Evolutionary conservation across 2,888 invertebrate species (phyloP).

Genomic region (Macaria notata): DNA sequence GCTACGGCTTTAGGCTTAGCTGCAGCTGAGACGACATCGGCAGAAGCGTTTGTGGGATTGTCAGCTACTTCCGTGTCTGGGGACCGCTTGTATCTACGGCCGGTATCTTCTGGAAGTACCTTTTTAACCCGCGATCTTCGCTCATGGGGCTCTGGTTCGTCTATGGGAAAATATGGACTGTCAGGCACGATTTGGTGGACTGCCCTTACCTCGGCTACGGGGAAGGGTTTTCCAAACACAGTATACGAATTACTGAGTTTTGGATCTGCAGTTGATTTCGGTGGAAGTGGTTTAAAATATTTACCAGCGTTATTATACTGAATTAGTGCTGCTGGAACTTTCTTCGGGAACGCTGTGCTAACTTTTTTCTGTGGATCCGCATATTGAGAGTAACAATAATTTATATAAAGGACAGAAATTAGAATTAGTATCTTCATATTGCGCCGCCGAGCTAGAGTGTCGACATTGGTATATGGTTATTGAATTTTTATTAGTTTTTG

Average conservation of each 20-base stretch:
- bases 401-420: conserved; percentile 23
- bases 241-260: conserved; percentile 42
- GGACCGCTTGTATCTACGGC: no score
- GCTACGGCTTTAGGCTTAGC: neutral
- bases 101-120: conserved; percentile 41
- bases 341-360: conserved; percentile 42
- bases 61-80: conserved; percentile 23
- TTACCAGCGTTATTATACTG: conserved; percentile 49
- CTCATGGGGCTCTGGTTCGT: conserved; percentile 29
- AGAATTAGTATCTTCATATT: conserved; percentile 27
- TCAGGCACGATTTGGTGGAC: conserved; percentile 39
- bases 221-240: conserved; percentile 47
- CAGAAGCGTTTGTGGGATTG: neutral
- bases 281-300: conserved; percentile 33
- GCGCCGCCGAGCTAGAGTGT: conserved; percentile 7
- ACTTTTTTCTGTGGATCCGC: conserved; percentile 19
- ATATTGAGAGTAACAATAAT: conserved; percentile 22
- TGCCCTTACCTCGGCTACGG: conserved; percentile 19
- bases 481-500: conserved; percentile 39
- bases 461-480: conserved; percentile 28
- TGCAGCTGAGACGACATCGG: neutral
- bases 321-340: conserved; percentile 39
- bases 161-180: conserved; percentile 49
- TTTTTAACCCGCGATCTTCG: conserved; percentile 53
- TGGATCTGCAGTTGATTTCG: conserved; percentile 8